Percentiles rank a stretch among this genome's conserved stretches.
Conservation (phyloP, 2,888 invertebrate species). For the Myopa testacea region DNA sequence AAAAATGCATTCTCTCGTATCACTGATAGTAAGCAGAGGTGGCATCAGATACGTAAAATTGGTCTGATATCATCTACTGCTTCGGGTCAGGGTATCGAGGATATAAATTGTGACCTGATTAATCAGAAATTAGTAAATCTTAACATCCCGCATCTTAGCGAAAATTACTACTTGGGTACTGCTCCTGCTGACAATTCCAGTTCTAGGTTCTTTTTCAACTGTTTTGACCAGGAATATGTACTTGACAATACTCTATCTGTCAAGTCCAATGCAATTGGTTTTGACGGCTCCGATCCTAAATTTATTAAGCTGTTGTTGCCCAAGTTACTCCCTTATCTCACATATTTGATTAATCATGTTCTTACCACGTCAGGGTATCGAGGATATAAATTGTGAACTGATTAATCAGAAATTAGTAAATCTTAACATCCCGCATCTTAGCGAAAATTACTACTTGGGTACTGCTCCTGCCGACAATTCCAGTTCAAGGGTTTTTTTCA, state of each 20-base stretch:
- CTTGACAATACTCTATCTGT: neutral
- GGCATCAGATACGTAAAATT: conserved; percentile 1
- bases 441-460: neutral
- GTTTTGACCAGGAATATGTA: neutral
- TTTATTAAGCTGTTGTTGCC: conserved; percentile 27
- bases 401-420: neutral
- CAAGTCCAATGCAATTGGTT: conserved; percentile 7
- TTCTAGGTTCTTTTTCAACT: neutral
- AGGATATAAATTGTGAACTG: neutral
- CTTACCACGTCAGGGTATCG: neutral
- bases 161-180: neutral
- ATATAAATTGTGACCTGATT: neutral
- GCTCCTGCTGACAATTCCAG: neutral
- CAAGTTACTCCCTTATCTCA: conserved; percentile 9
- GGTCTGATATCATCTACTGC: neutral
- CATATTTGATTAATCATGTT: neutral
- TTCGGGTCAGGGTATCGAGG: neutral
- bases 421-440: neutral
- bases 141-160: neutral
- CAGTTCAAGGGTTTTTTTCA: neutral
- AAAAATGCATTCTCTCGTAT: neutral
- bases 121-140: neutral
- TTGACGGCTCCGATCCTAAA: conserved; percentile 26
- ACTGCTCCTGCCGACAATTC: neutral
- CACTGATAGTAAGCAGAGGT: neutral